phyloP scores from a whole-genome alignment of 1,140 invertebrate species.

The Acromyrmex heyeri region DNA sequence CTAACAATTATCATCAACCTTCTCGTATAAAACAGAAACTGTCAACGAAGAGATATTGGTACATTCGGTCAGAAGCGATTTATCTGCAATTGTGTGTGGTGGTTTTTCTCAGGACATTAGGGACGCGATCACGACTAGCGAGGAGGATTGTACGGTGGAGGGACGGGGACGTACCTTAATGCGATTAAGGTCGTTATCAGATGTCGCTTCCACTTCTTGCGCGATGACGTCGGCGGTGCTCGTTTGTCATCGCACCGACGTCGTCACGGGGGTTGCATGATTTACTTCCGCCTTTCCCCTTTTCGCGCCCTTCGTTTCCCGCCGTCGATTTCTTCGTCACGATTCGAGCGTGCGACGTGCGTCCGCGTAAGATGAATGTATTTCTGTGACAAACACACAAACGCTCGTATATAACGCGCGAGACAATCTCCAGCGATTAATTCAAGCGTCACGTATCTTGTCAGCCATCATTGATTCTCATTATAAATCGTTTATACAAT shows the following conservation, averaged over 20 bases:
- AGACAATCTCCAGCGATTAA: slow-evolving; percentile 47
- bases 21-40: background rate
- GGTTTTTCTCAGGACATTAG: slow-evolving; percentile 74
- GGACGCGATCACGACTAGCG: slow-evolving; percentile 65
- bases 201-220: slow-evolving; percentile 84
- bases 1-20: background rate
- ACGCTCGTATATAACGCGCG: background rate
- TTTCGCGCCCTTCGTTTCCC: slow-evolving; percentile 73
- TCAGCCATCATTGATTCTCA: slow-evolving; percentile 46
- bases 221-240: slow-evolving; percentile 80
- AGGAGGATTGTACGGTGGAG: slow-evolving; percentile 61
- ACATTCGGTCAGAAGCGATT: slow-evolving; percentile 63
- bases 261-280: slow-evolving; percentile 83
- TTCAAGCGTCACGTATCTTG: slow-evolving; percentile 53
- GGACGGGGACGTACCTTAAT: slow-evolving; percentile 76
- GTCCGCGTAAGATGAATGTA: slow-evolving; percentile 68
- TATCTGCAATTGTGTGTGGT: slow-evolving; percentile 70
- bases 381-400: slow-evolving; percentile 10
- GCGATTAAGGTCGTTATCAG: slow-evolving; percentile 86
- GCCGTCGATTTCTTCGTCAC: slow-evolving; percentile 65
- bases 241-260: slow-evolving; percentile 86
- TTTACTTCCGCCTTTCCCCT: slow-evolving; percentile 84
- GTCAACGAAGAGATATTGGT: slow-evolving; percentile 12
- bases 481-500: slow-evolving; percentile 31
- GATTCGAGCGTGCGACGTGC: slow-evolving; percentile 72